A percentile compares a stretch with the other conserved stretches of the same genome.
Evolutionary conservation across 2,797 vertebrate species (phyloP).

Genomic region (Amphiprion clarkii): DNA sequence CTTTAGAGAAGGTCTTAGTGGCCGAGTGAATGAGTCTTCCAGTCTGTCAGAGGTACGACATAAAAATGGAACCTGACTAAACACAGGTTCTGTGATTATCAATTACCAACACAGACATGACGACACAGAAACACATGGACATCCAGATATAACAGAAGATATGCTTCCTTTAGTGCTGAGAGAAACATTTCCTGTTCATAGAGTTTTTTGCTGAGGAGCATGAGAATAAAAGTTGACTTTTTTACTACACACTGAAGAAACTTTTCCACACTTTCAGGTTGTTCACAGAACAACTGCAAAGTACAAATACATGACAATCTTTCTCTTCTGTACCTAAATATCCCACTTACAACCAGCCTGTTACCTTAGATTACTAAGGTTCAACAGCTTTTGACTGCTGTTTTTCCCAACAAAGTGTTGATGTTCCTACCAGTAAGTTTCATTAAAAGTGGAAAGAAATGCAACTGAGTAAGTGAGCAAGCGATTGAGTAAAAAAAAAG

Average conservation of each 20-base stretch:
- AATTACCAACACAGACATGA: conserved; percentile 23
- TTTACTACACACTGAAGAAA: not conserved
- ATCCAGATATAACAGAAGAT: not conserved
- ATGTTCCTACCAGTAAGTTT: not conserved
- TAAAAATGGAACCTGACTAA: conserved; percentile 28
- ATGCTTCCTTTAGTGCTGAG: not conserved
- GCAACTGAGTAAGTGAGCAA: conserved; percentile 20
- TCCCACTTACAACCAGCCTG: not conserved
- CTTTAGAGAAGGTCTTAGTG: conserved; percentile 46
- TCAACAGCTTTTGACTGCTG: not conserved
- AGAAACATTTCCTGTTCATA: conserved; percentile 1
- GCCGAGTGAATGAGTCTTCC: conserved; percentile 59
- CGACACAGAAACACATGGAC: conserved; percentile 8
- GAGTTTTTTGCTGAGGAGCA: conserved; percentile 10
- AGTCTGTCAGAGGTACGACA: conserved; percentile 50
- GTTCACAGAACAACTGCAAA: not conserved
- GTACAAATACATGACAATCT: not conserved
- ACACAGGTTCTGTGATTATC: conserved; percentile 22
- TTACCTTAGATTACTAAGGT: not conserved
- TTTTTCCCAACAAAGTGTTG: not conserved
- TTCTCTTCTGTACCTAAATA: not conserved
- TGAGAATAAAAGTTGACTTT: no score
- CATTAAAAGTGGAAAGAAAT: conserved; percentile 12
- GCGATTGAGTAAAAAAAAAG: conserved; percentile 1
- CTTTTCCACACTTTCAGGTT: not conserved